phyloP scores from a whole-genome alignment of 2,797 vertebrate species.

The Notoglanidium macrostoma region DNA sequence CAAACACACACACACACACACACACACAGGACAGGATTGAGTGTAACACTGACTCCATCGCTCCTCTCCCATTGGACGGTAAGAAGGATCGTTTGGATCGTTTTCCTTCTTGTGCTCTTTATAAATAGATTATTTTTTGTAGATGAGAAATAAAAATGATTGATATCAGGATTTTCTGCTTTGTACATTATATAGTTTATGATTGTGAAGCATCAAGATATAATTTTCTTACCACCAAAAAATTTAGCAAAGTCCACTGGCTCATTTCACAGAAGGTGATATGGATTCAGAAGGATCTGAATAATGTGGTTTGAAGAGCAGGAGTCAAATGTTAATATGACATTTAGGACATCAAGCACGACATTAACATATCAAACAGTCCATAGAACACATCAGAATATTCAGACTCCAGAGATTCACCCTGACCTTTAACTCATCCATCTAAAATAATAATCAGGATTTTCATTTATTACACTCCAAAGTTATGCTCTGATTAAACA shows the following conservation, averaged over 20 bases:
- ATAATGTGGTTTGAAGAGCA: slow-evolving; percentile 1
- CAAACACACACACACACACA: not conserved
- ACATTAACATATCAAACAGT: slow-evolving; percentile 18
- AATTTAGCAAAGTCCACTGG: not conserved
- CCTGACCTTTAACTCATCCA: slow-evolving; percentile 1
- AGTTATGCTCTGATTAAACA: not conserved
- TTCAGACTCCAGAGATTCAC: not conserved
- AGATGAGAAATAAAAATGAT: not conserved
- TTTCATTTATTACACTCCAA: not conserved
- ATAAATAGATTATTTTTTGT: not conserved
- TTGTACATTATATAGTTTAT: not conserved
- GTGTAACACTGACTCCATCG: not conserved
- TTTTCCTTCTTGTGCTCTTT: not conserved
- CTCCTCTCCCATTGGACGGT: not conserved
- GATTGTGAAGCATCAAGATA: not conserved
- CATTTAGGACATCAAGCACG: slow-evolving; percentile 2
- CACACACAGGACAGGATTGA: not conserved
- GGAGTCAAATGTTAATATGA: slow-evolving; percentile 32
- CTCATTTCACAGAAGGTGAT: too few relatives aligned
- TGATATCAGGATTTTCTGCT: not conserved
- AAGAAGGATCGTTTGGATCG: not conserved
- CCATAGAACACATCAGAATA: not conserved
- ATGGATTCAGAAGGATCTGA: not conserved
- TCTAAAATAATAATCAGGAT: not conserved
- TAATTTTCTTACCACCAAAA: not conserved